These are phyloP conservation scores for Characodon lateralis DNA, from an alignment of 2,797 vertebrate species.

Conservation along the genomic window DNA sequence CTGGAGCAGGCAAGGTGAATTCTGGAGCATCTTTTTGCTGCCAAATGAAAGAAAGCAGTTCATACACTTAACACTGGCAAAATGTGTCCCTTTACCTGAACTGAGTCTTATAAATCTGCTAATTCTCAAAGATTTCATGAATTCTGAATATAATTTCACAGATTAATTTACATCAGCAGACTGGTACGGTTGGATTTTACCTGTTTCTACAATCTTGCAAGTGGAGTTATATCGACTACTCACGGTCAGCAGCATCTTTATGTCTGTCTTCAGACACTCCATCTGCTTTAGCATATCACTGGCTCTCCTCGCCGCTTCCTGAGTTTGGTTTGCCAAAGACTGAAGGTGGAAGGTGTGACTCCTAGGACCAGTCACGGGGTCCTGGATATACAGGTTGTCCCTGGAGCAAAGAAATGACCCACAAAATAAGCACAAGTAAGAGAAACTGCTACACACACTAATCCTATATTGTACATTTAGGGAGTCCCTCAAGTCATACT, in stretches of 20 bases:
- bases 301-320: slow-evolving; percentile 18
- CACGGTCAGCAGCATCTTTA: slow-evolving; percentile 41
- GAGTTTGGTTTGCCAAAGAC: slow-evolving; percentile 22
- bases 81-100: not conserved
- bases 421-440: not conserved
- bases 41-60: slow-evolving; percentile 3
- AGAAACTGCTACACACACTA: not conserved
- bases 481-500: not conserved
- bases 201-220: not conserved
- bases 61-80: not conserved
- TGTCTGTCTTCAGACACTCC: slow-evolving; percentile 33
- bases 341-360: not conserved
- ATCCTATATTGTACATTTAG: not conserved
- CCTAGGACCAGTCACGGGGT: not conserved
- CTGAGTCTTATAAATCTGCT: not conserved
- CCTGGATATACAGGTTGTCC: not conserved
- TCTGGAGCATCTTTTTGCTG: slow-evolving; percentile 30
- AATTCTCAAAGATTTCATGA: not conserved
- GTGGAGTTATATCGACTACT: slow-evolving; percentile 7
- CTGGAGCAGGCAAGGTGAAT: slow-evolving; percentile 7
- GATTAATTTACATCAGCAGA: not conserved
- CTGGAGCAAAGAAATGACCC: slow-evolving; percentile 11
- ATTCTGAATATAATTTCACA: not conserved
- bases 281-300: slow-evolving; percentile 49
- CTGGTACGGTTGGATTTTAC: not conserved